phyloP scores from a whole-genome alignment of 2,113 vertebrate genomes.

The Ammodytes marinus region DNA sequence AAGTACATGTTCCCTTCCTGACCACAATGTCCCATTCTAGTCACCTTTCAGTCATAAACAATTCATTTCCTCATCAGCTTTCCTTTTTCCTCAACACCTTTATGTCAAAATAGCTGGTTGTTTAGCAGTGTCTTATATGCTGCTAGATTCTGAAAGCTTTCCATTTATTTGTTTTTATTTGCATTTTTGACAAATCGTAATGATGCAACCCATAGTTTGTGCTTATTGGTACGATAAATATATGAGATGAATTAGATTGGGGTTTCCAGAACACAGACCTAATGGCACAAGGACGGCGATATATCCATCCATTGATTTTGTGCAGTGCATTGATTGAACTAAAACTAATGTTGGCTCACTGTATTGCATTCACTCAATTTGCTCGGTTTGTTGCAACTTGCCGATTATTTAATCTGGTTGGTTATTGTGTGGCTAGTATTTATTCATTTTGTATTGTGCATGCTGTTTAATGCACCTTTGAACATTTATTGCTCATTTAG shows the following conservation, averaged over 20 bases:
- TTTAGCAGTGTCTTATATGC: neutral
- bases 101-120: neutral
- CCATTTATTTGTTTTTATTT: neutral
- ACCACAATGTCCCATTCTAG: neutral
- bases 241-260: neutral
- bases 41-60: neutral
- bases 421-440: neutral
- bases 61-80: neutral
- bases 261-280: neutral
- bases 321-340: neutral
- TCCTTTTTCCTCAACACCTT: neutral
- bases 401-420: no score
- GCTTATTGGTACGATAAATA: neutral
- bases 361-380: neutral
- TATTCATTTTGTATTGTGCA: neutral
- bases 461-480: constrained; percentile 41
- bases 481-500: constrained; percentile 8
- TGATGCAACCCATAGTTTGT: no score
- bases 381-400: neutral
- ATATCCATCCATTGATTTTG: neutral
- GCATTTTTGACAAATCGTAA: no score
- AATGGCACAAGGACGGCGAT: neutral
- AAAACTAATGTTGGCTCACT: neutral
- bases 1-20: neutral
- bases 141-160: neutral